Conservation (phyloP, 2,888 invertebrate genomes). For the Nebria salina region DNA sequence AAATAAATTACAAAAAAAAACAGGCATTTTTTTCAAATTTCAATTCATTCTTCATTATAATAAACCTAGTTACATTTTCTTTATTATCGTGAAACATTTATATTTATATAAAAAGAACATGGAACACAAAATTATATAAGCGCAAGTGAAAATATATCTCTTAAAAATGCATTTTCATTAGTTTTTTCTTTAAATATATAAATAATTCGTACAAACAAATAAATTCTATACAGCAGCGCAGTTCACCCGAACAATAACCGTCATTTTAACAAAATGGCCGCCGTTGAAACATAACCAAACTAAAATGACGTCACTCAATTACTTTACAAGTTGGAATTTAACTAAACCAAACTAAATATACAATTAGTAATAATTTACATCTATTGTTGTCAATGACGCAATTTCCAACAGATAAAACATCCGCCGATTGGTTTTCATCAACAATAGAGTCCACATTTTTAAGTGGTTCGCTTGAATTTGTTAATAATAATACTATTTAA, state of each 20-base stretch:
- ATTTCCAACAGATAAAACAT: background rate
- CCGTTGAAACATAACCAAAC: background rate
- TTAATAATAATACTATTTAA: constrained; percentile 34
- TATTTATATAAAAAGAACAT: constrained; percentile 10
- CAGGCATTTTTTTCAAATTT: background rate
- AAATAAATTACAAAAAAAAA: background rate
- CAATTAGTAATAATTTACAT: constrained; percentile 37
- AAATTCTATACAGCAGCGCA: constrained; percentile 33
- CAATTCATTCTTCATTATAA: background rate
- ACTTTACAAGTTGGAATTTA: constrained; percentile 45
- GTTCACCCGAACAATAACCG: constrained; percentile 33
- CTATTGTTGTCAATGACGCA: constrained; percentile 24
- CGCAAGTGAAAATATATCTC: constrained; percentile 25
- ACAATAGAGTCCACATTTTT: constrained; percentile 38
- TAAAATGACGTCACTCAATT: background rate
- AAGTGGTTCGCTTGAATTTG: constrained; percentile 25
- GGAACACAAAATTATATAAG: constrained; percentile 21
- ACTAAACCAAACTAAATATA: constrained; percentile 42
- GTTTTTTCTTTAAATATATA: constrained; percentile 38
- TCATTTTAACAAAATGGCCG: constrained; percentile 23
- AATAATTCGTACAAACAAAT: constrained; percentile 43
- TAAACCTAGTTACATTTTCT: background rate
- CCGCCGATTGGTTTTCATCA: constrained; percentile 18
- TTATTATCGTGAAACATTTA: background rate
- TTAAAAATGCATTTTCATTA: constrained; percentile 42